A percentile compares a stretch with the other conserved stretches of the same genome.
Evolutionary conservation across 53 echinoderm and acorn worm species (phyloP).

Genomic region (Temnopleurus reevesii): DNA sequence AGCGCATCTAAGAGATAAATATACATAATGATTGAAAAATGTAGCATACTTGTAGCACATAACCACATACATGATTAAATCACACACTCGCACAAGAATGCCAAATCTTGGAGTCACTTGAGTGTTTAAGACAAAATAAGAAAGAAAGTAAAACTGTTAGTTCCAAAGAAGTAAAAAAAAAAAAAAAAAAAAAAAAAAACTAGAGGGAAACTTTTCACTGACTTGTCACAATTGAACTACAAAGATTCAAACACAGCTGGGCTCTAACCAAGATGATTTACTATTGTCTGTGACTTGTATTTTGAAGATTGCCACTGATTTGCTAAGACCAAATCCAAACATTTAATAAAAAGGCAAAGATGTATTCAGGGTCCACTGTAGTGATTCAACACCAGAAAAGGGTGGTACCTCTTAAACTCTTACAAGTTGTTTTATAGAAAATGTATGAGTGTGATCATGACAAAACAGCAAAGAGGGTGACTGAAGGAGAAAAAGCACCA

Average conservation of each 20-base stretch:
- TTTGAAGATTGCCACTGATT: not conserved
- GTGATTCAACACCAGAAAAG: constrained; percentile 15
- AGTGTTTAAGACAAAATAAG: not conserved
- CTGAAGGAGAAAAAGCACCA: not conserved
- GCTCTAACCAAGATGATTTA: not conserved
- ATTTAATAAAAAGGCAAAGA: not conserved
- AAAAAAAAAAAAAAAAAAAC: too few species aligned
- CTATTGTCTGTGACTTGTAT: not conserved
- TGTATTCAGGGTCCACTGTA: not conserved
- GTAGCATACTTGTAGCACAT: too few species aligned
- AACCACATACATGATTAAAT: not conserved
- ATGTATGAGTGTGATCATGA: not conserved
- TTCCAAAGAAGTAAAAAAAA: not conserved
- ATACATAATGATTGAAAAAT: too few species aligned
- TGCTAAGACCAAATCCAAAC: constrained; percentile 36
- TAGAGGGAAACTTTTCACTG: not conserved
- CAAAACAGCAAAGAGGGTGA: not conserved
- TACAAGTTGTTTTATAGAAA: not conserved
- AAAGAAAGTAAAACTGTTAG: not conserved
- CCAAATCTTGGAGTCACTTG: not conserved
- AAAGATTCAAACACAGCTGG: not conserved
- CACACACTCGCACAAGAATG: not conserved
- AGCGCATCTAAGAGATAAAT: too few species aligned
- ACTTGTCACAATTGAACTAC: constrained; percentile 20
- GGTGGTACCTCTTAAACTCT: not conserved